phyloP scores from a whole-genome alignment of 2,797 vertebrate genomes.

The Prunella strophiata region DNA sequence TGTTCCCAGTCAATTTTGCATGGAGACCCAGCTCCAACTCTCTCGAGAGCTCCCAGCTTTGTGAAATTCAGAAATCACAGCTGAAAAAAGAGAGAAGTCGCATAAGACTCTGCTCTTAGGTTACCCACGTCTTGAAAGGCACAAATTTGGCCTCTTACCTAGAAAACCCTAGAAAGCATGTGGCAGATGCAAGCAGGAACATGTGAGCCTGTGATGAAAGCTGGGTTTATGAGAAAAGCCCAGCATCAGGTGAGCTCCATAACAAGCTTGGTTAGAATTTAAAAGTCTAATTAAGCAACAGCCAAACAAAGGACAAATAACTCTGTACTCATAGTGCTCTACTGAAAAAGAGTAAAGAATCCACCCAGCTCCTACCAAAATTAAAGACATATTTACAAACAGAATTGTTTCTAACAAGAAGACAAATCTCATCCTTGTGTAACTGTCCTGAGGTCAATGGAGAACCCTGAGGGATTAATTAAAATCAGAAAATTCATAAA shows the following conservation, averaged over 20 bases:
- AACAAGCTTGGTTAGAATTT: neutral
- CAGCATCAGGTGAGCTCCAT: conserved; percentile 17
- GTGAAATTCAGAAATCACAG: neutral
- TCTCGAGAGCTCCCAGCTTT: neutral
- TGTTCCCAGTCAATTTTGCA: neutral
- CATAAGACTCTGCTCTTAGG: neutral
- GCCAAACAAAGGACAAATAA: neutral
- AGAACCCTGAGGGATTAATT: conserved; percentile 57
- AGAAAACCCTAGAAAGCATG: neutral
- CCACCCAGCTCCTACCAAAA: conserved; percentile 43
- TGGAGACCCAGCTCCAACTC: neutral
- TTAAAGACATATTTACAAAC: conserved; percentile 58
- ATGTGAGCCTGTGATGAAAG: neutral
- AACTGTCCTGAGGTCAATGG: conserved; percentile 50
- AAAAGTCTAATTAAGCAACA: neutral
- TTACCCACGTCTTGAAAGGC: neutral
- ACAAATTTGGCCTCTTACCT: neutral
- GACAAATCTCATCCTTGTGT: conserved; percentile 55
- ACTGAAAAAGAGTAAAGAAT: conserved; percentile 15
- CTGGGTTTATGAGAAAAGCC: neutral
- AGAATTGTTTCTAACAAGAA: conserved; percentile 56
- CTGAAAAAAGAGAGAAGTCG: neutral
- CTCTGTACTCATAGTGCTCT: neutral
- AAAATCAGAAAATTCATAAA: conserved; percentile 51
- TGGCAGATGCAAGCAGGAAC: neutral